Evolutionary conservation across 2,797 vertebrate genomes (phyloP).

Genomic region (Fundulus diaphanus): DNA sequence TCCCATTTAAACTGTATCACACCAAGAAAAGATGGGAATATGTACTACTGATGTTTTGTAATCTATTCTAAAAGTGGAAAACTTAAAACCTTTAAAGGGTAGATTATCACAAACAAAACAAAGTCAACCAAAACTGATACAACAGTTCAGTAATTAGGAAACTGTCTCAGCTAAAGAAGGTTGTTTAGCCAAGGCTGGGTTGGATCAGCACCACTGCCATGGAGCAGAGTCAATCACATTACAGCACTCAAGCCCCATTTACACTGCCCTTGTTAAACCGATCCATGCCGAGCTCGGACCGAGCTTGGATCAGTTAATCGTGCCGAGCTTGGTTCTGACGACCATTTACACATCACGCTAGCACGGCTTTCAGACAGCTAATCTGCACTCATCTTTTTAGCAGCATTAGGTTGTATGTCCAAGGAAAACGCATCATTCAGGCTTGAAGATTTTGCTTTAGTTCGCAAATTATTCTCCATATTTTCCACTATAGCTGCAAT

Average conservation of each 20-base stretch:
- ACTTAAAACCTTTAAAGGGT: neutral
- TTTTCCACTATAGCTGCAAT: too few species aligned
- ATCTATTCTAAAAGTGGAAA: neutral
- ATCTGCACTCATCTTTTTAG: conserved; percentile 7
- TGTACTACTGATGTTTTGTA: neutral
- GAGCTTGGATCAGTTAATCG: too few species aligned
- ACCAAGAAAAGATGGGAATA: neutral
- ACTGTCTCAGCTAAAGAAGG: neutral
- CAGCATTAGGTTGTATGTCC: conserved; percentile 2
- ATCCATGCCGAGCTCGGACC: too few species aligned
- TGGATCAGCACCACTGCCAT: neutral
- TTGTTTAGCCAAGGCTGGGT: too few species aligned
- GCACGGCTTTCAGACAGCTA: conserved; percentile 9
- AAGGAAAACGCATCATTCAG: conserved; percentile 9
- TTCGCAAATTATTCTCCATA: too few species aligned
- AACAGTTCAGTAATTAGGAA: neutral
- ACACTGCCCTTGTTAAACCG: too few species aligned
- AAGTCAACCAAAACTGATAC: neutral
- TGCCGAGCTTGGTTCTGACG: too few species aligned
- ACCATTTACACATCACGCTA: too few species aligned
- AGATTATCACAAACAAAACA: neutral
- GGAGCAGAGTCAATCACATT: neutral
- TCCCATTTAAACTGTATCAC: neutral
- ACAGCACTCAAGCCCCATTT: too few species aligned
- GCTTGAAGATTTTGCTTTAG: too few species aligned